These are phyloP conservation scores for Dendrocincla tyrannina DNA, from an alignment of 2,797 vertebrate species.

Conservation along the genomic window DNA sequence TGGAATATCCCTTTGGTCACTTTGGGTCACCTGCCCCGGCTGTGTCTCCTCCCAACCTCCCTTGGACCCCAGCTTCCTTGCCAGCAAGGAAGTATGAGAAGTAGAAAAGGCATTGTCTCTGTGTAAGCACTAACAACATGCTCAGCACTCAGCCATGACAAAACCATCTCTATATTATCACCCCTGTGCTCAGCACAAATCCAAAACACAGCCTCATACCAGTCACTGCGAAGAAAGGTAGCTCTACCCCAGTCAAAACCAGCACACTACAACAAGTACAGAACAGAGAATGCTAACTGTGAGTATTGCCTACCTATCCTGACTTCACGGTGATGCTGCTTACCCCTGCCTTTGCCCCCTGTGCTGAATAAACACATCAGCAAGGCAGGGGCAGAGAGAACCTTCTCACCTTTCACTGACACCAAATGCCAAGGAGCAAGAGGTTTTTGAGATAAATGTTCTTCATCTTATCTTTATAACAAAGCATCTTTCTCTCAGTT, in stretches of 20 bases:
- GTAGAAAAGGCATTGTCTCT: background rate
- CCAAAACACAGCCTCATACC: background rate
- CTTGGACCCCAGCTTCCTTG: background rate
- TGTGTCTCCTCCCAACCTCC: background rate
- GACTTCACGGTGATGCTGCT: background rate
- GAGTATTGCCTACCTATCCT: background rate
- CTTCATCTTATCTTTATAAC: background rate
- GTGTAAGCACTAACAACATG: background rate
- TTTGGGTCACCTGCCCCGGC: background rate
- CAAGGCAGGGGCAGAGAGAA: background rate
- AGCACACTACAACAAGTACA: background rate
- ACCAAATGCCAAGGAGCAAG: background rate
- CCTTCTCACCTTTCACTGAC: background rate
- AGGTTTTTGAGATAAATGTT: background rate
- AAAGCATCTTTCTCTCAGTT: background rate
- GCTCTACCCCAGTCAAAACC: background rate
- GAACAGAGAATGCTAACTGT: background rate
- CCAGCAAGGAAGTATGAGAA: accelerated
- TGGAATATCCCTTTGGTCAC: background rate
- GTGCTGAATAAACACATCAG: background rate
- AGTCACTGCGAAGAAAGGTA: background rate
- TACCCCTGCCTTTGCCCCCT: background rate
- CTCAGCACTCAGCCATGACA: background rate
- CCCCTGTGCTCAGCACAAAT: background rate
- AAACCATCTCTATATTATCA: background rate